phyloP scores from a whole-genome alignment of 2,797 vertebrate species.

The Paedocypris micromegethes region DNA sequence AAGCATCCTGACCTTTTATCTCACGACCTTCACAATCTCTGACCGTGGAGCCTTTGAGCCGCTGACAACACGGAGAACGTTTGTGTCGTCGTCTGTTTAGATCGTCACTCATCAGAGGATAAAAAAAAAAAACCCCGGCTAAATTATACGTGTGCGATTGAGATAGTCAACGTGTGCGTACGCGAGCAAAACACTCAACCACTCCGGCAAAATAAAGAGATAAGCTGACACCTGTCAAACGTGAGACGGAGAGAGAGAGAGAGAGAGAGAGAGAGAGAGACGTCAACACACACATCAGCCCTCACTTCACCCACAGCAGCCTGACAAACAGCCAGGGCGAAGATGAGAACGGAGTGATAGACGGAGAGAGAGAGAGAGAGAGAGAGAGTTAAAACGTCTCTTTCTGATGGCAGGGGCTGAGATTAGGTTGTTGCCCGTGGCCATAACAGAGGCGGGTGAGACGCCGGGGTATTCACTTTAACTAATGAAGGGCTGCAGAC shows the following conservation, averaged over 20 bases:
- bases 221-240: conserved; percentile 17
- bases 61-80: no score
- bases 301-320: conserved; percentile 31
- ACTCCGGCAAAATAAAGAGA: conserved; percentile 4
- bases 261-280: conserved; percentile 7
- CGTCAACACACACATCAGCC: conserved; percentile 34
- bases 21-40: no score
- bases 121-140: no score
- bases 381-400: conserved; percentile 28
- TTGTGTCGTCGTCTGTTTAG: no score
- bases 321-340: conserved; percentile 29
- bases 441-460: conserved; percentile 31
- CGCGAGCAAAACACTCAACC: no score
- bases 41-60: no score
- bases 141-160: no score
- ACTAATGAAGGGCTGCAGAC: conserved; percentile 32
- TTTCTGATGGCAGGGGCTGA: conserved; percentile 31
- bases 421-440: conserved; percentile 35
- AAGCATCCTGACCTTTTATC: no score
- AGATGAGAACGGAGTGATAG: conserved; percentile 29
- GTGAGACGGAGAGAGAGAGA: conserved; percentile 4
- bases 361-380: conserved; percentile 20
- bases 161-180: no score
- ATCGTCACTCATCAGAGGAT: no score
- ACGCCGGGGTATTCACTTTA: conserved; percentile 33